These are phyloP conservation scores for Ostrea denselamellosa DNA, from an alignment of 1,140 invertebrate genomes.

Conservation along the genomic window DNA sequence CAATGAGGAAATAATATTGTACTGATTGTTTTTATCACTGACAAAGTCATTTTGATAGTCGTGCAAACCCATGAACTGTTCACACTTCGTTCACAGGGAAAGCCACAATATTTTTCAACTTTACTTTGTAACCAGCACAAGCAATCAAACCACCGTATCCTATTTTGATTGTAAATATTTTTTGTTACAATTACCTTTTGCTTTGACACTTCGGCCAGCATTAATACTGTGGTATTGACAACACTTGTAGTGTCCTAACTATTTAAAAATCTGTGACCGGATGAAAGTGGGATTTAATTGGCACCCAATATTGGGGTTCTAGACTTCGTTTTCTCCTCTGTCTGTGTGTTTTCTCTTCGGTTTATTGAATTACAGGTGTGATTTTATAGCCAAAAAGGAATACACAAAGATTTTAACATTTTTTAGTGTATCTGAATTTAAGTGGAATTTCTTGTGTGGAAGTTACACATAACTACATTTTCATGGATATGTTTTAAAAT, in stretches of 20 bases:
- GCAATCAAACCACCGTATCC: background rate
- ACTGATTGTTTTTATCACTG: background rate
- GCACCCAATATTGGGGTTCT: background rate
- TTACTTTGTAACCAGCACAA: background rate
- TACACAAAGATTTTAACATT: background rate
- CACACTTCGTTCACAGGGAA: background rate
- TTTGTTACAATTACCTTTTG: background rate
- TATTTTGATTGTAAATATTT: constrained; percentile 15
- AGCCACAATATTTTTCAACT: background rate
- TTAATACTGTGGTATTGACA: background rate
- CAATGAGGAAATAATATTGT: background rate
- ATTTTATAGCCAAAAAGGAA: background rate
- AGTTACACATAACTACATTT: background rate
- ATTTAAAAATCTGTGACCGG: constrained; percentile 10
- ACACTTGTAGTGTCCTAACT: background rate
- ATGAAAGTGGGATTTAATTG: constrained; percentile 17
- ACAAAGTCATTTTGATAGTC: background rate
- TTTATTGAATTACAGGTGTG: background rate
- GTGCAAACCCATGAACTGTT: background rate
- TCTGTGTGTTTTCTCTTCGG: background rate
- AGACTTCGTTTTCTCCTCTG: background rate
- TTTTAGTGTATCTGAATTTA: background rate
- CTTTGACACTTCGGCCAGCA: background rate
- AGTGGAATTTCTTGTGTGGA: background rate
- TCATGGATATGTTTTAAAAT: background rate